Conservation (phyloP, 2,113 vertebrate species). For the Fulmarus glacialis region DNA sequence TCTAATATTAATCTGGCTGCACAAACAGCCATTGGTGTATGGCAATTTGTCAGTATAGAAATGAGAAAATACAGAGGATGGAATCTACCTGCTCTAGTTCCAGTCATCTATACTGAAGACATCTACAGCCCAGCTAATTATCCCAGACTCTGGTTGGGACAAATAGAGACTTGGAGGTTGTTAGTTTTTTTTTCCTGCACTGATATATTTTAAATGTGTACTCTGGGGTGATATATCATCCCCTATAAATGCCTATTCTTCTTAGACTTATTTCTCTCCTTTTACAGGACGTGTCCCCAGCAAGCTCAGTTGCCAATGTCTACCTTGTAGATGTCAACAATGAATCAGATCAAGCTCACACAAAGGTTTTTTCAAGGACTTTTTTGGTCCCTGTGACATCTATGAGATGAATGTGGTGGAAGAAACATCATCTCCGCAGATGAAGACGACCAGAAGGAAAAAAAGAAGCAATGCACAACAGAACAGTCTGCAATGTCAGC, state of each 20-base stretch:
- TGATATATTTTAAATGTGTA: background rate
- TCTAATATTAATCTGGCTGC: background rate
- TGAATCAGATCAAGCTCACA: background rate
- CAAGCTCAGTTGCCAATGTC: background rate
- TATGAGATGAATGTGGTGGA: background rate
- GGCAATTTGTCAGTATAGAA: background rate
- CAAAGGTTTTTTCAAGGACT: background rate
- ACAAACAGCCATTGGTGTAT: background rate
- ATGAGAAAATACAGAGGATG: background rate
- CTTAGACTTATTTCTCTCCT: background rate
- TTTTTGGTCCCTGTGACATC: background rate
- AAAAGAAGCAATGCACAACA: background rate
- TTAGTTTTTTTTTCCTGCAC: background rate
- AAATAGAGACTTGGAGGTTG: background rate
- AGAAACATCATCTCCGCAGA: background rate
- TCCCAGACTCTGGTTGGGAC: rapidly evolving
- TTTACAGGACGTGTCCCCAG: background rate
- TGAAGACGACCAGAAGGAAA: background rate
- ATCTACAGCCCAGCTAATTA: background rate
- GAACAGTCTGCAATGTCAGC: background rate
- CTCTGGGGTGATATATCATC: rapidly evolving
- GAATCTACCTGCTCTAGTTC: background rate
- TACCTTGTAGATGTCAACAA: background rate
- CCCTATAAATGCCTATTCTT: background rate
- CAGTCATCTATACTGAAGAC: background rate